phyloP scores from a whole-genome alignment of 1,140 invertebrate genomes.

The Drosophila lowei region DNA sequence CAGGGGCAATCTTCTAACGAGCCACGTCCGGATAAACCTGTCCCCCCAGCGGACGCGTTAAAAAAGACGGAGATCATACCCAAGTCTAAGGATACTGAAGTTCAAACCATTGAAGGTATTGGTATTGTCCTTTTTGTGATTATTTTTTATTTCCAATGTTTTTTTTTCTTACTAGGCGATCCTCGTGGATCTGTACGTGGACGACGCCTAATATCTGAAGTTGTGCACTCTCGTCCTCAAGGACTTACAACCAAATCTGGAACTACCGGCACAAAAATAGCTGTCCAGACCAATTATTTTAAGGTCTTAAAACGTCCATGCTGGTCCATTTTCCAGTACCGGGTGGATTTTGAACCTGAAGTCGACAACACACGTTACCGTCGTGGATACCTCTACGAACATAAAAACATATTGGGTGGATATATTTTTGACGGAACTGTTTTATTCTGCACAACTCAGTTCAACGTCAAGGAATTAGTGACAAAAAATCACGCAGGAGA shows the following conservation, averaged over 20 bases:
- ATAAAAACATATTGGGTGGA: constrained; percentile 61
- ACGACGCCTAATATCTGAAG: constrained; percentile 59
- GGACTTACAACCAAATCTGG: constrained; percentile 53
- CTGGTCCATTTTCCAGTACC: constrained; percentile 92
- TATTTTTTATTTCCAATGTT: background rate
- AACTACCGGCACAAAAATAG: constrained; percentile 36
- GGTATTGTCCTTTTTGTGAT: background rate
- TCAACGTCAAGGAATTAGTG: constrained; percentile 49
- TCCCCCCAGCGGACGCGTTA: background rate
- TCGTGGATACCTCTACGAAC: constrained; percentile 52
- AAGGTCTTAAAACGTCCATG: constrained; percentile 86
- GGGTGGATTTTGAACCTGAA: constrained; percentile 90
- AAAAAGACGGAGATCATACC: background rate
- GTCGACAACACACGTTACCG: constrained; percentile 64
- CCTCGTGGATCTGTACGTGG: constrained; percentile 68
- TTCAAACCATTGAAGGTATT: constrained; percentile 14
- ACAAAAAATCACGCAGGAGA: constrained; percentile 73
- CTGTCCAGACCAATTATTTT: constrained; percentile 90
- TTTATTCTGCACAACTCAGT: constrained; percentile 73
- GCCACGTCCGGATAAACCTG: background rate
- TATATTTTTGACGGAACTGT: constrained; percentile 85
- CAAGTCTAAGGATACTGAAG: background rate
- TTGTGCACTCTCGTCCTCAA: constrained; percentile 61
- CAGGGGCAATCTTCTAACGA: constrained; percentile 1
- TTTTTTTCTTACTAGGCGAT: constrained; percentile 36